Conservation (phyloP, 2,888 invertebrate genomes). For the Leptinotarsa tumamoca region DNA sequence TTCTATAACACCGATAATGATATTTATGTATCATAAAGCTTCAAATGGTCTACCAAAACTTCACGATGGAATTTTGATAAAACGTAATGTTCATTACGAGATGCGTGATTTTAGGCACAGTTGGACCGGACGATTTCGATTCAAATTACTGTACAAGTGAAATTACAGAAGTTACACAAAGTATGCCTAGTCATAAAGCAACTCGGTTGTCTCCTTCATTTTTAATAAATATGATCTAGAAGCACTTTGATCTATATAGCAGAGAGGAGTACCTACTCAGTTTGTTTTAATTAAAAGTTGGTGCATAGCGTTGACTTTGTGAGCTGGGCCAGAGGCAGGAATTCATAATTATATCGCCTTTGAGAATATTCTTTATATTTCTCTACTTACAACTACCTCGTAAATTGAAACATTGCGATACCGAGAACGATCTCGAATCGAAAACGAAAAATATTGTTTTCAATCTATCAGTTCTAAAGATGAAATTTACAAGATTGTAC, state of each 20-base stretch:
- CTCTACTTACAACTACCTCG: slow-evolving; percentile 45
- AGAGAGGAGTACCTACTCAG: slow-evolving; percentile 57
- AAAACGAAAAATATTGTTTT: too few species aligned
- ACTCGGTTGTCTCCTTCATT: slow-evolving; percentile 58
- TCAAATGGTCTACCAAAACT: not conserved
- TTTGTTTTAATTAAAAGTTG: slow-evolving; percentile 67
- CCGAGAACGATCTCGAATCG: slow-evolving; percentile 36
- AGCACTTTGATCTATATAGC: slow-evolving; percentile 63
- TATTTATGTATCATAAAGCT: not conserved
- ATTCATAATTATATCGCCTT: slow-evolving; percentile 64
- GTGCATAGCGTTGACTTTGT: slow-evolving; percentile 63
- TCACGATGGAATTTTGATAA: not conserved
- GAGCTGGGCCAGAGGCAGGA: slow-evolving; percentile 60
- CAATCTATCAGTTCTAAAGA: too few species aligned
- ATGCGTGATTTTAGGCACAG: not conserved
- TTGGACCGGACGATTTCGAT: not conserved
- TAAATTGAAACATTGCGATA: slow-evolving; percentile 46
- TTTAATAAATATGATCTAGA: slow-evolving; percentile 62
- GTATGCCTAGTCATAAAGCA: slow-evolving; percentile 9
- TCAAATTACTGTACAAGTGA: not conserved
- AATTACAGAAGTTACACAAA: slow-evolving; percentile 10
- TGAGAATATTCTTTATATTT: slow-evolving; percentile 59
- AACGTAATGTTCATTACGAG: not conserved
- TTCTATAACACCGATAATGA: too few species aligned
- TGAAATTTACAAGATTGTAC: too few species aligned